phyloP scores from a whole-genome alignment of 2,113 vertebrate species.

The Cyanistes caeruleus region DNA sequence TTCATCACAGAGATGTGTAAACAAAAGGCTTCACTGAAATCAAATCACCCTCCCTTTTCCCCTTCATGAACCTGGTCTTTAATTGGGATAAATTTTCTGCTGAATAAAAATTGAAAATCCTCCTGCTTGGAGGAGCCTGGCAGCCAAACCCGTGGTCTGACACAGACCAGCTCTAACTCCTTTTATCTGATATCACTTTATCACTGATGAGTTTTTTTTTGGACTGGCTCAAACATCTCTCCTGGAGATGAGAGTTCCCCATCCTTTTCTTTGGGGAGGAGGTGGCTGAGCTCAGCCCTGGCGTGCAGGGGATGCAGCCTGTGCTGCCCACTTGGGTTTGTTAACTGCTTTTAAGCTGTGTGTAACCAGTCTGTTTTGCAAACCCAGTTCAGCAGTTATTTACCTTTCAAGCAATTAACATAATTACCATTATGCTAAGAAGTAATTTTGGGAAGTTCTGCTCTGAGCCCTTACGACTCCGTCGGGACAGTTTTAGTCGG shows the following conservation, averaged over 20 bases:
- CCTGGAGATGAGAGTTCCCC: neutral
- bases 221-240: neutral
- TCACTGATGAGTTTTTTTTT: neutral
- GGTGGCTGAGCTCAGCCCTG: neutral
- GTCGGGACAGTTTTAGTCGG: slow-evolving; percentile 79
- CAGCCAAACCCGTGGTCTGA: neutral
- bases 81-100: neutral
- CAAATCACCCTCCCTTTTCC: neutral
- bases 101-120: neutral
- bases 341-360: slow-evolving; percentile 37
- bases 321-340: neutral
- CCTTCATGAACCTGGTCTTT: neutral
- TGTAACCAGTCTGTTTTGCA: slow-evolving; percentile 7
- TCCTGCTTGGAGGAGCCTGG: neutral
- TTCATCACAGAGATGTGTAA: neutral
- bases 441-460: slow-evolving; percentile 82
- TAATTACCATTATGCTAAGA: slow-evolving; percentile 82
- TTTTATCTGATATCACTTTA: rapidly evolving
- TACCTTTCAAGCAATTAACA: slow-evolving; percentile 84
- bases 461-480: slow-evolving; percentile 76
- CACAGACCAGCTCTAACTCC: neutral
- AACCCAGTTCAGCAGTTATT: slow-evolving; percentile 80
- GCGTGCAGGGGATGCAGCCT: neutral
- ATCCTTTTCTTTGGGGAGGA: rapidly evolving
- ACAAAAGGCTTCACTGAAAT: neutral